Evolutionary conservation across 2,888 invertebrate species (phyloP).

Genomic region (Hydroisotoma schaefferi): DNA sequence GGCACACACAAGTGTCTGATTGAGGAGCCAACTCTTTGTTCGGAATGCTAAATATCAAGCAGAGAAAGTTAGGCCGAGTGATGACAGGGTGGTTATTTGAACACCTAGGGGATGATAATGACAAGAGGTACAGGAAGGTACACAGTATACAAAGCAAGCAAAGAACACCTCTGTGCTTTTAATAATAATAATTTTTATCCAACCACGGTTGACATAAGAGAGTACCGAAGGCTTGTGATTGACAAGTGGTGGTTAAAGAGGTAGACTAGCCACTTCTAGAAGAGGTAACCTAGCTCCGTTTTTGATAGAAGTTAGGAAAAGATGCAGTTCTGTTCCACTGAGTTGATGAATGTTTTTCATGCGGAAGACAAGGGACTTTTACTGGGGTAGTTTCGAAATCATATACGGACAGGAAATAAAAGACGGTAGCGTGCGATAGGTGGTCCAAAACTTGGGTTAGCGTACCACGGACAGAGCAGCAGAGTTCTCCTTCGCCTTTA

Average conservation of each 20-base stretch:
- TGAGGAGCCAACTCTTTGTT: slow-evolving; percentile 26
- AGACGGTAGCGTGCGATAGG: slow-evolving; percentile 16
- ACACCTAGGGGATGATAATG: slow-evolving; percentile 8
- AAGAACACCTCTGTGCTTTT: slow-evolving; percentile 1
- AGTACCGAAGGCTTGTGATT: slow-evolving; percentile 4
- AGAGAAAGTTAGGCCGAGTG: neutral
- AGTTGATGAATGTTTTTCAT: neutral
- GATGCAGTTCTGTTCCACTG: neutral
- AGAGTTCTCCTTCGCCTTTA: neutral
- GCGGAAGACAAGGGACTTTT: slow-evolving; percentile 21
- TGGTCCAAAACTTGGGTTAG: slow-evolving; percentile 31
- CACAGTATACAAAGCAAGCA: too few relatives aligned
- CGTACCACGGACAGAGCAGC: too few relatives aligned
- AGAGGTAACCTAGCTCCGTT: neutral
- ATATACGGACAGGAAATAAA: slow-evolving; percentile 22
- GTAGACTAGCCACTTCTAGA: neutral
- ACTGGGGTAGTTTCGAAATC: slow-evolving; percentile 9
- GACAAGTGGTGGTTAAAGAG: neutral
- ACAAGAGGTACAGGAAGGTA: neutral
- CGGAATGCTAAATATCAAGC: slow-evolving; percentile 40
- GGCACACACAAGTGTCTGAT: slow-evolving; percentile 20
- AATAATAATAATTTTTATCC: slow-evolving; percentile 6
- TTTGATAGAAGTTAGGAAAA: slow-evolving; percentile 6
- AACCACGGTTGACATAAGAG: neutral
- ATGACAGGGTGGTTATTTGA: slow-evolving; percentile 4